Percentiles rank a stretch among this genome's conserved stretches.
Conservation (phyloP, 2,888 invertebrate genomes). For the Pantelozetes paolii region DNA sequence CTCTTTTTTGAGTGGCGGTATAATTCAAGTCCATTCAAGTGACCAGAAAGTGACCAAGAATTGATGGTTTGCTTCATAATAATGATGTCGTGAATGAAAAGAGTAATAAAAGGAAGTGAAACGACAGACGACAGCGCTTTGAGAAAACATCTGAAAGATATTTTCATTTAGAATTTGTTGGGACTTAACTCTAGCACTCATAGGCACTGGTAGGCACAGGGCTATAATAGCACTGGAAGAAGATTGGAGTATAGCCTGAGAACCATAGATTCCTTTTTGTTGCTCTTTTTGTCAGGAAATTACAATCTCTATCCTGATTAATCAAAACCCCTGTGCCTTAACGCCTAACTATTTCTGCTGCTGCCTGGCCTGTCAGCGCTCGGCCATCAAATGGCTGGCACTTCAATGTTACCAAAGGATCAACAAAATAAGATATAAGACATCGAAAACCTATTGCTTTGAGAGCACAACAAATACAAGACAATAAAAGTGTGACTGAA, state of each 20-base stretch:
- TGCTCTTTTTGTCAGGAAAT: constrained; percentile 7
- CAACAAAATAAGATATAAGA: neutral
- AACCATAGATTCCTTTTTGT: neutral
- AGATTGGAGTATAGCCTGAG: neutral
- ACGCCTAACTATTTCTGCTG: neutral
- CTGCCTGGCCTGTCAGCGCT: neutral
- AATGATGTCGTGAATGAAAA: neutral
- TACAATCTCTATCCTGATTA: constrained; percentile 26
- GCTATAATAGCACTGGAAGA: neutral
- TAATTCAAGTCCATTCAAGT: constrained; percentile 7
- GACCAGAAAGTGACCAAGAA: neutral
- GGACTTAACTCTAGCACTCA: neutral
- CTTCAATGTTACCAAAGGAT: neutral
- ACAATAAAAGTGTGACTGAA: neutral
- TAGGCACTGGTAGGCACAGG: neutral
- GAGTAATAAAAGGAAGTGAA: neutral
- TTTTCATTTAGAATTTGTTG: neutral
- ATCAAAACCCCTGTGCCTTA: constrained; percentile 28
- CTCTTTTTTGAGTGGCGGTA: neutral
- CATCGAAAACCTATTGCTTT: neutral
- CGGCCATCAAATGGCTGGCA: constrained; percentile 9
- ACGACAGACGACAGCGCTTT: neutral
- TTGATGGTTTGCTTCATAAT: neutral
- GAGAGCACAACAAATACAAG: neutral
- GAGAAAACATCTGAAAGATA: neutral